Base-by-base conservation (phyloP, 2,113 vertebrate species). In the Erpornis zantholeuca region DNA sequence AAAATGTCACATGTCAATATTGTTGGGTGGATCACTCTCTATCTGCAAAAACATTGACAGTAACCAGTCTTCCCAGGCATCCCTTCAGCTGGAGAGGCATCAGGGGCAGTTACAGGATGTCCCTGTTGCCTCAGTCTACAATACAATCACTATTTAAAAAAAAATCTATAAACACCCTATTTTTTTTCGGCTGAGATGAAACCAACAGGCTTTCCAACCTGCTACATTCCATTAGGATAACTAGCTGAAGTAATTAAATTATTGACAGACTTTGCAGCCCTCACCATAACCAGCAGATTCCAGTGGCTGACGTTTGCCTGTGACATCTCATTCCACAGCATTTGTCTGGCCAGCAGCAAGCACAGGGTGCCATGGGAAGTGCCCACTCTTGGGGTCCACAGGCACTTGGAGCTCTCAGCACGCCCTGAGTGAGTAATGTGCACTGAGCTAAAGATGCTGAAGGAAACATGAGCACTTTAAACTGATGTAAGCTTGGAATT, bases 351-450 rank as follows among this genome's bases (percentile, higher is more conserved):
- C 56, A 61, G 40, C 83, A 75, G 84, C 1, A 1, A 47, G 85
- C 56, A 36, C 33, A 50, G 72, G n/a, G 27, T n/a, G 40, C 47
- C 57, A 15, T 0, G 25, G 29, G 35, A 72, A 71, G 42, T 20
- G 64, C 11, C 76, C 61, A 21, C 50, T 33, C 14, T 6, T 11
- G 25, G 11, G 35, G 64, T 49, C 15, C 27, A 29, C 35, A 22
- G 38, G 16, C 14, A 35, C 59, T 19, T 63, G 28, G 28, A 44
- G 53, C 68, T 40, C 44, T 28, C 22, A 20, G 3, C 40, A 25
- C 47, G 21, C 2, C 28, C 19, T 0, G 5, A 40, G 56, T 13
- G 28, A 49, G 44, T 0, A 10, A 63, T 0, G 0, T 10, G 72
- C 59, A 19, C 49, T n/a, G 64, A 52, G 75, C 65, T 59, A 12